phyloP scores from a whole-genome alignment of 2,888 invertebrate species.

The Mesorhabditis spiculigera region DNA sequence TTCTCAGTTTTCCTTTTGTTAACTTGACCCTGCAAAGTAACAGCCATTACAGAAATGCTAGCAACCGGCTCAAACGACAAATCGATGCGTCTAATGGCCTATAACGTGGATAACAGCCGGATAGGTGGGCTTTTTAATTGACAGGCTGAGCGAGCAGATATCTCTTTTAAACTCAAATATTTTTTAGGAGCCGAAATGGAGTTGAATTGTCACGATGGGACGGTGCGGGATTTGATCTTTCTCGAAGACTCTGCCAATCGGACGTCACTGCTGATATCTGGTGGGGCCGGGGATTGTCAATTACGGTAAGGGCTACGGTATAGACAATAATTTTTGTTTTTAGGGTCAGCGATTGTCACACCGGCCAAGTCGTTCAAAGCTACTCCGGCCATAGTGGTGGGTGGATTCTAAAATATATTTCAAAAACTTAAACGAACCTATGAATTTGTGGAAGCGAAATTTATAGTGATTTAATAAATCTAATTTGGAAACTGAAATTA shows the following conservation, averaged over 20 bases:
- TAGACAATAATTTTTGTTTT: conserved; percentile 58
- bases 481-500: too few relatives aligned
- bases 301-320: conserved; percentile 64
- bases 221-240: conserved; percentile 92
- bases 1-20: too few relatives aligned
- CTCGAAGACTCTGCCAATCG: conserved; percentile 73
- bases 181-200: conserved; percentile 73
- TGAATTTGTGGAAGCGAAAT: too few relatives aligned
- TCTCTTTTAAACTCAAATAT: background rate
- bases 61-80: conserved; percentile 99
- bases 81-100: conserved; percentile 89
- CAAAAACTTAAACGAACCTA: background rate
- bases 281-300: conserved; percentile 98
- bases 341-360: conserved; percentile 92
- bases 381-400: conserved; percentile 83
- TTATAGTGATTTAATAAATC: too few relatives aligned
- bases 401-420: background rate
- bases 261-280: conserved; percentile 87
- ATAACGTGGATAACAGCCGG: conserved; percentile 84
- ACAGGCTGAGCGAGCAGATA: background rate
- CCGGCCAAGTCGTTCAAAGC: conserved; percentile 86
- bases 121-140: conserved; percentile 66
- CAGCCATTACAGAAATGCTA: conserved; percentile 72
- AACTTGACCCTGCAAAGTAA: too few relatives aligned
- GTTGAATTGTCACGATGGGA: conserved; percentile 94